Evolutionary conservation across 2,888 invertebrate genomes (phyloP).

Genomic region (Pammene aurita): DNA sequence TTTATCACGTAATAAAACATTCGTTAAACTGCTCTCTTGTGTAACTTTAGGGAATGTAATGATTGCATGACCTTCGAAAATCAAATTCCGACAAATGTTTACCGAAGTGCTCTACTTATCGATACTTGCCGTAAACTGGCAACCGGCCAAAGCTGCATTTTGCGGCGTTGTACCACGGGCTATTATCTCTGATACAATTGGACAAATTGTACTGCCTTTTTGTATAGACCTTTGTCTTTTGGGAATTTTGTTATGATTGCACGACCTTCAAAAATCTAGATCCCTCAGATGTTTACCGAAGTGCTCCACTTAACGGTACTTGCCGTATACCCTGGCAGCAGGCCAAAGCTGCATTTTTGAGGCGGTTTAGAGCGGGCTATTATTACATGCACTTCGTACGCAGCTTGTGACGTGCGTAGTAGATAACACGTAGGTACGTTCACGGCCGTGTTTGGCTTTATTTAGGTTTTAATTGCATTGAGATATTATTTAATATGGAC

Average conservation of each 20-base stretch:
- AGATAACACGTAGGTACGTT: neutral
- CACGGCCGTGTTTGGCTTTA: slow-evolving; percentile 7
- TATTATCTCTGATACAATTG: no score
- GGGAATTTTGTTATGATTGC: no score
- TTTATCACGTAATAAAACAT: no score
- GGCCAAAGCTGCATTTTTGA: slow-evolving; percentile 39
- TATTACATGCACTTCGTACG: slow-evolving; percentile 33
- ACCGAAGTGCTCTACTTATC: slow-evolving; percentile 28
- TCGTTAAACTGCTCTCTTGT: no score
- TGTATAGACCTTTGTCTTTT: no score
- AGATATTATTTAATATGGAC: neutral
- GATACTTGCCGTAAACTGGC: slow-evolving; percentile 30
- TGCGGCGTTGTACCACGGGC: neutral
- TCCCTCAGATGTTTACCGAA: no score
- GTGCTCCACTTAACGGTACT: no score
- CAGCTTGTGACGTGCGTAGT: slow-evolving; percentile 26
- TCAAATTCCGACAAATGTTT: neutral
- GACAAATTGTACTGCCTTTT: no score
- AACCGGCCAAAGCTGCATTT: slow-evolving; percentile 20
- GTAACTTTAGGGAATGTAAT: no score
- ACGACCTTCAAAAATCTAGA: no score
- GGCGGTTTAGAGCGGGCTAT: slow-evolving; percentile 33
- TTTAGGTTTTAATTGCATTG: neutral
- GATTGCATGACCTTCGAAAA: slow-evolving; percentile 6
- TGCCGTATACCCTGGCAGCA: no score